Base-by-base conservation (phyloP, 2,888 invertebrate genomes). In the Eudasyphora cyanicolor region DNA sequence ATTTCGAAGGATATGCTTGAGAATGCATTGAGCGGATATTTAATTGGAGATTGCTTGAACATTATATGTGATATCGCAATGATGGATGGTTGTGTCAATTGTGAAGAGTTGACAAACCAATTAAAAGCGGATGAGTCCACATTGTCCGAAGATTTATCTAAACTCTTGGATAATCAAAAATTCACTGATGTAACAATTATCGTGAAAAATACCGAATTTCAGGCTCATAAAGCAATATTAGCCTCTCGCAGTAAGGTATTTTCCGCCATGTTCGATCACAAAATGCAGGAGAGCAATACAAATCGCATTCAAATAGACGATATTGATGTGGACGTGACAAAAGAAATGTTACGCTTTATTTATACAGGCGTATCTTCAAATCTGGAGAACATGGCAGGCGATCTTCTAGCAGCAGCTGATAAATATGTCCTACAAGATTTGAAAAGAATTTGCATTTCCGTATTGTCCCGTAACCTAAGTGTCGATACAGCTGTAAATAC, bases 241-340 rank as follows among this genome's bases (percentile, higher is more conserved):
- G 82, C 85, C 62, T 98, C 99, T 87, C 95, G 99, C 90, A 98
- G 98, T 94, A 98, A 98, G 85, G 99, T 99, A 51, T 99, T 99
- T 93, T 97, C 98, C 90, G 99, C 99, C 84, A 99, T 99, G 99
- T 99, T 99, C 93, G 98, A 98, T 92, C 99, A 99, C 93, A 98
- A 99, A 93, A 99, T 99, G 98, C 98, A 98, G 91, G 99, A 99
- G 92, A 94, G 98, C 87, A 98, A 98, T 93, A 95, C 97, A 92
- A 99, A 98, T 93, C 95, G 98, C 89, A 99, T 99, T 60, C 98
- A 97, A 92, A 97, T 97, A 90, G 97, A 97, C 74, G 99, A 99
- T 92, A 98, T 99, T 62, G 99, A 99, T 92, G 97, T 98, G 91
- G 99, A 99, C 92, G 99, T 99, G 84, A 94, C 99, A 91, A 93